A percentile compares a stretch with the other conserved stretches of the same genome.
These are phyloP conservation scores for Gryllus bimaculatus DNA, from an alignment of 1,140 invertebrate genomes.

Conservation along the genomic window DNA sequence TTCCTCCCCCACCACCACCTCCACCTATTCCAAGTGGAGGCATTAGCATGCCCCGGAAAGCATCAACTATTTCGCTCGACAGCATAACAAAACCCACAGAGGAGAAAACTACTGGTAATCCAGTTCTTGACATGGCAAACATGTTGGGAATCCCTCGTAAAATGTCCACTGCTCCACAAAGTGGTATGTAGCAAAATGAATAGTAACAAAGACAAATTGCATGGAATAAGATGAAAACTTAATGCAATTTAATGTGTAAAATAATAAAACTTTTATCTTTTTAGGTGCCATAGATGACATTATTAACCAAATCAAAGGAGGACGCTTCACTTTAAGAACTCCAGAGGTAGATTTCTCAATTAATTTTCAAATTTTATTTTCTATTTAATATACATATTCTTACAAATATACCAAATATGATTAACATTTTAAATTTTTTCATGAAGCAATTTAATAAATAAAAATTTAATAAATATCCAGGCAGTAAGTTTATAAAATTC, in stretches of 20 bases:
- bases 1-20: slow-evolving; percentile 35
- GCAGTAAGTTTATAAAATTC: too few relatives aligned
- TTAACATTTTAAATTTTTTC: too few relatives aligned
- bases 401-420: too few relatives aligned
- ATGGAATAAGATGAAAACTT: neutral
- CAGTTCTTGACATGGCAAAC: slow-evolving; percentile 47
- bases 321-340: slow-evolving; percentile 58
- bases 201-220: neutral
- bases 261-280: slow-evolving; percentile 20
- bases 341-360: slow-evolving; percentile 38
- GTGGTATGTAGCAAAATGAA: neutral
- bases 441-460: too few relatives aligned
- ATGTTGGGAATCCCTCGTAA: slow-evolving; percentile 43
- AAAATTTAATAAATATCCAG: too few relatives aligned
- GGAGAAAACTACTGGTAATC: slow-evolving; percentile 28
- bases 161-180: slow-evolving; percentile 15
- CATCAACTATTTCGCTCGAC: too few relatives aligned
- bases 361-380: too few relatives aligned
- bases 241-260: slow-evolving; percentile 11
- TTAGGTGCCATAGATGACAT: slow-evolving; percentile 58
- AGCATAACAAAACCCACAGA: neutral
- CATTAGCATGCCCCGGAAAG: neutral
- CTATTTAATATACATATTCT: too few relatives aligned
- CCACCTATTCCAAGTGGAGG: slow-evolving; percentile 32
- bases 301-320: slow-evolving; percentile 64